phyloP scores from a whole-genome alignment of 2,797 vertebrate genomes.

The Myotis planiceps region DNA sequence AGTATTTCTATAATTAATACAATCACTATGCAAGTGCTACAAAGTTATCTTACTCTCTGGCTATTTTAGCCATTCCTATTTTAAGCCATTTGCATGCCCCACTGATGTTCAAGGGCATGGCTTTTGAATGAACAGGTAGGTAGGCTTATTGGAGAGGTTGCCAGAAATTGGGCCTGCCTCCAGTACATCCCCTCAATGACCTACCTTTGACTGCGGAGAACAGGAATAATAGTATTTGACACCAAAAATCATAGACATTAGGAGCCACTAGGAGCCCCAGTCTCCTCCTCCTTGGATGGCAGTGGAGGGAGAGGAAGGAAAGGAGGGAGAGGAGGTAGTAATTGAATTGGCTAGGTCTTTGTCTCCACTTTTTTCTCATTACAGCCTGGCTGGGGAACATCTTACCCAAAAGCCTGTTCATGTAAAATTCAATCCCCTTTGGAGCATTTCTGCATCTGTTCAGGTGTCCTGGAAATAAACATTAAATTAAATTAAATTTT shows the following conservation, averaged over 20 bases:
- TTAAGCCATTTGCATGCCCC: background rate
- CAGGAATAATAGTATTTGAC: background rate
- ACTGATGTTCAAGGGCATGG: background rate
- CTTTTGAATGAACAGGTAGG: background rate
- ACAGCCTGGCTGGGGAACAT: background rate
- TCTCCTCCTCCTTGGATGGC: background rate
- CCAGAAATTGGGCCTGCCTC: background rate
- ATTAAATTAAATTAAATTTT: conserved; percentile 63
- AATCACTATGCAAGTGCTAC: background rate
- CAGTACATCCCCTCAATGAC: background rate
- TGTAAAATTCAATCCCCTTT: conserved; percentile 1
- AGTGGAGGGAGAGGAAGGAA: background rate
- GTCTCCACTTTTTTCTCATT: background rate
- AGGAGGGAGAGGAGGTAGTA: background rate
- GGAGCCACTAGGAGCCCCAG: background rate
- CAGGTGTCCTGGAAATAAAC: conserved; percentile 64
- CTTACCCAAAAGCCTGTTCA: conserved; percentile 27
- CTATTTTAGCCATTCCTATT: background rate
- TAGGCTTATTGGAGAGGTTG: background rate
- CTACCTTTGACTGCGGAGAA: background rate
- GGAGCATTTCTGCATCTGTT: conserved; percentile 20
- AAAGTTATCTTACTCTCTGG: background rate
- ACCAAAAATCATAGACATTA: background rate
- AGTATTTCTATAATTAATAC: background rate
- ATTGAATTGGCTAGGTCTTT: background rate